A percentile compares a stretch with the other conserved stretches of the same genome.
phyloP scores from a whole-genome alignment of 2,797 vertebrate genomes.

The Kryptopterus vitreolus region DNA sequence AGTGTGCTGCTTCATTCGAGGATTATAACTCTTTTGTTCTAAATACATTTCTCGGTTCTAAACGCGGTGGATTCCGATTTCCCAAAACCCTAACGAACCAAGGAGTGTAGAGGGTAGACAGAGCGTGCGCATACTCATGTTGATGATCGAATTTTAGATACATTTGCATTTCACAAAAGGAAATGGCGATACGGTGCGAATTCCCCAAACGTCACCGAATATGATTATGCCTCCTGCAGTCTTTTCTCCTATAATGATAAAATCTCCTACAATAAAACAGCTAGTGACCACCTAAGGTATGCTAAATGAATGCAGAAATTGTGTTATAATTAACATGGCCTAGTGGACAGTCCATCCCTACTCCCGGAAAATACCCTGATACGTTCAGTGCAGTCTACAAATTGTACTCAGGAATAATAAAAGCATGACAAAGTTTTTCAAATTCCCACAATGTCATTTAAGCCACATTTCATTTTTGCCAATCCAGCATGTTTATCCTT shows the following conservation, averaged over 20 bases:
- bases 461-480: neutral
- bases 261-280: neutral
- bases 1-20: neutral
- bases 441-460: neutral
- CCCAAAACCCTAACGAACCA: neutral
- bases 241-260: neutral
- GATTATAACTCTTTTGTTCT: neutral
- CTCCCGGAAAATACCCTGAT: neutral
- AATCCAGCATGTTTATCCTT: neutral
- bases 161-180: neutral
- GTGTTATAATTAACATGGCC: neutral
- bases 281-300: neutral
- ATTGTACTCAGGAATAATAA: neutral
- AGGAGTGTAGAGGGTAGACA: neutral
- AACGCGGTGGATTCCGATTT: neutral
- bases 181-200: neutral
- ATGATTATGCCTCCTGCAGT: neutral
- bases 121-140: neutral
- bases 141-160: neutral
- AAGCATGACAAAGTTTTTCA: neutral
- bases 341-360: neutral
- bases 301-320: neutral
- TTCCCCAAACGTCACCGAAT: neutral
- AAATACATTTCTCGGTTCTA: neutral
- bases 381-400: neutral